phyloP scores from a whole-genome alignment of 2,113 vertebrate species.

The Pogona vitticeps region DNA sequence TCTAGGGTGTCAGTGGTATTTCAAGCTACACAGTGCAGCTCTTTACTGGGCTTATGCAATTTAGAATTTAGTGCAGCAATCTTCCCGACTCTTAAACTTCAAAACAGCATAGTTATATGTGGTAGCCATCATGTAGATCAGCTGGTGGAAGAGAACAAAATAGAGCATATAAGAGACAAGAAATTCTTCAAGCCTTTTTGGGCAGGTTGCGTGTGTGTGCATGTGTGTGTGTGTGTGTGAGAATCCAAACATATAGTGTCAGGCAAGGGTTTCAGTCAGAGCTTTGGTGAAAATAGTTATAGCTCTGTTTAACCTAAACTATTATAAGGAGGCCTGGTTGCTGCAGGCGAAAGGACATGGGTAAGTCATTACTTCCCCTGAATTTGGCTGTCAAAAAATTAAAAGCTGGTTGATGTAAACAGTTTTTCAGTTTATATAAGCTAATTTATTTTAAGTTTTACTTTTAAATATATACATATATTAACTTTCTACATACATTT shows the following conservation, averaged over 20 bases:
- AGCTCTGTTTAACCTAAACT: not conserved
- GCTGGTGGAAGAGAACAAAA: conserved; percentile 99
- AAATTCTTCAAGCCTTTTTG: conserved; percentile 58
- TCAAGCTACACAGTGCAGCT: conserved; percentile 81
- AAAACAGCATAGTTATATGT: conserved; percentile 99
- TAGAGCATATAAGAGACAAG: conserved; percentile 84
- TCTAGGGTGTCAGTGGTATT: conserved; percentile 88
- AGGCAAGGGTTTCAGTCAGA: conserved; percentile 49
- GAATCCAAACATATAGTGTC: conserved; percentile 44
- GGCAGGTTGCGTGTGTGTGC: conserved; percentile 54
- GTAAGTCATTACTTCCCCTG: not conserved
- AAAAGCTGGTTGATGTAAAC: conserved; percentile 34
- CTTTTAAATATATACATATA: not conserved
- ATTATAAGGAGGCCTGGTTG: not conserved
- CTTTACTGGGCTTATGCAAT: conserved; percentile 79
- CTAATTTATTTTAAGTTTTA: not conserved
- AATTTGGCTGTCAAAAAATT: conserved; percentile 12
- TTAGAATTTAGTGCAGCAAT: conserved; percentile 99
- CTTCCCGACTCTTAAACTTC: conserved; percentile 99
- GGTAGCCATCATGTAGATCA: conserved; percentile 99
- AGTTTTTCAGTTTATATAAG: not conserved
- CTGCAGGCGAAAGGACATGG: not conserved
- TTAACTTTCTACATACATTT: conserved; percentile 8
- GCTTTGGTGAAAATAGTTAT: not conserved
- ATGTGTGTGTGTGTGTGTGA: conserved; percentile 35